Conservation (phyloP, 1,140 invertebrate genomes). For the Mercenaria mercenaria region DNA sequence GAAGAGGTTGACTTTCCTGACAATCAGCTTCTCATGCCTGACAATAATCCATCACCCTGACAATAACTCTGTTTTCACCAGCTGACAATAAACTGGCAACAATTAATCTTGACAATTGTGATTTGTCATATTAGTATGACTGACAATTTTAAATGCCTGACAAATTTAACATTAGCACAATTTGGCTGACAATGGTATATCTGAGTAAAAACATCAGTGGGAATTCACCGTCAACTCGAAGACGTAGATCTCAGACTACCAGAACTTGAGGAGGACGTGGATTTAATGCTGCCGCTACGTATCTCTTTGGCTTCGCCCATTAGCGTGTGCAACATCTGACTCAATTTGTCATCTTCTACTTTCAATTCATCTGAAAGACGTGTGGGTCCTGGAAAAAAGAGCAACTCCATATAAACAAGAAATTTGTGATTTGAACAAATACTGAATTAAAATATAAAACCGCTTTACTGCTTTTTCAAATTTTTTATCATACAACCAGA, state of each 20-base stretch:
- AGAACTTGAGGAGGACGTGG: slow-evolving; percentile 58
- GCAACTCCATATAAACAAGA: not conserved
- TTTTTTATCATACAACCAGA: too few species aligned
- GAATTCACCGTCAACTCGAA: slow-evolving; percentile 30
- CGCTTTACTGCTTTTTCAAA: too few species aligned
- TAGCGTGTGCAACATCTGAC: slow-evolving; percentile 80
- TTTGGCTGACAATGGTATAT: not conserved
- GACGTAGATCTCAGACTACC: slow-evolving; percentile 56
- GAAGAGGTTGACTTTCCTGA: too few species aligned
- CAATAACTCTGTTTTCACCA: too few species aligned
- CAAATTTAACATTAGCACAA: not conserved
- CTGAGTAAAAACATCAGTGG: not conserved
- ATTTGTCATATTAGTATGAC: too few species aligned
- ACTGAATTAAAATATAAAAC: too few species aligned
- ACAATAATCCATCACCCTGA: too few species aligned
- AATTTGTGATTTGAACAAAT: not conserved
- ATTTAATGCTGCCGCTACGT: slow-evolving; percentile 74
- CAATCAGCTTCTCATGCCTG: too few species aligned
- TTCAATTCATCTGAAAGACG: slow-evolving; percentile 75
- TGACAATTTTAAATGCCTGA: too few species aligned
- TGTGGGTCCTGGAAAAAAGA: slow-evolving; percentile 55
- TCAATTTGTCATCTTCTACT: slow-evolving; percentile 81
- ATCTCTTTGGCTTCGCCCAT: slow-evolving; percentile 84
- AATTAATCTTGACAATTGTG: too few species aligned
- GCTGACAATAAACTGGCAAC: too few species aligned